A percentile compares a stretch with the other conserved stretches of the same genome.
Conservation (phyloP, 2,888 invertebrate species). For the Drosophila niveifrons region DNA sequence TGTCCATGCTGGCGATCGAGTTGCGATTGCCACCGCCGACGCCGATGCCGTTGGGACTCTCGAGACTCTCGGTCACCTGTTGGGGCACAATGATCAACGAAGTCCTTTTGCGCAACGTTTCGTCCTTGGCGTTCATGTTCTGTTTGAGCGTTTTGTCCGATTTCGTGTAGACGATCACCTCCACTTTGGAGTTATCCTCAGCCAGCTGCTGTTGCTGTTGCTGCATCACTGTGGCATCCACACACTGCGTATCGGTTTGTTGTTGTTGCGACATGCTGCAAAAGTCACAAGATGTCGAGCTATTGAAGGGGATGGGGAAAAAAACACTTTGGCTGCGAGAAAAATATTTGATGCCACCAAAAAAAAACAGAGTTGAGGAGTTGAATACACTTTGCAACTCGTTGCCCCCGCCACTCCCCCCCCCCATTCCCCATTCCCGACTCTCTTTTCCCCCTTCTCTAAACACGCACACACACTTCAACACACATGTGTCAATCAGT, state of each 20-base stretch:
- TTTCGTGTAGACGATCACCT: conserved; percentile 83
- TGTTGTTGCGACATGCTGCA: conserved; percentile 70
- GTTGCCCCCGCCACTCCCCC: not conserved
- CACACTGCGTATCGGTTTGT: conserved; percentile 45
- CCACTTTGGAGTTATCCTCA: conserved; percentile 78
- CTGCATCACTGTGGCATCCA: conserved; percentile 50
- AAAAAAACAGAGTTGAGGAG: not conserved
- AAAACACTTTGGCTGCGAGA: no score
- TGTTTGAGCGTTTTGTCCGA: conserved; percentile 85
- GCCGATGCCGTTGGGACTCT: conserved; percentile 14
- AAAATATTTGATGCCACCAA: conserved; percentile 64
- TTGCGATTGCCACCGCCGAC: conserved; percentile 74
- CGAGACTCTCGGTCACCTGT: conserved; percentile 58
- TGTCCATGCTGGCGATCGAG: conserved; percentile 84
- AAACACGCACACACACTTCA: conserved; percentile 13
- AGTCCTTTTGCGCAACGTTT: conserved; percentile 84
- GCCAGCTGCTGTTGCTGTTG: conserved; percentile 56
- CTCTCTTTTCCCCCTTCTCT: no score
- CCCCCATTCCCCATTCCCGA: not conserved
- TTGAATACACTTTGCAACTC: conserved; percentile 24
- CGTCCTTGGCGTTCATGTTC: conserved; percentile 85
- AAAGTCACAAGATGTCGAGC: conserved; percentile 21
- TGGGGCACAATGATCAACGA: conserved; percentile 84
- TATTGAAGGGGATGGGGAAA: no score
- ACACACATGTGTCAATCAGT: conserved; percentile 72